A percentile compares a stretch with the other conserved stretches of the same genome.
phyloP scores from a whole-genome alignment of 2,113 vertebrate species.

The Casuarius casuarius region DNA sequence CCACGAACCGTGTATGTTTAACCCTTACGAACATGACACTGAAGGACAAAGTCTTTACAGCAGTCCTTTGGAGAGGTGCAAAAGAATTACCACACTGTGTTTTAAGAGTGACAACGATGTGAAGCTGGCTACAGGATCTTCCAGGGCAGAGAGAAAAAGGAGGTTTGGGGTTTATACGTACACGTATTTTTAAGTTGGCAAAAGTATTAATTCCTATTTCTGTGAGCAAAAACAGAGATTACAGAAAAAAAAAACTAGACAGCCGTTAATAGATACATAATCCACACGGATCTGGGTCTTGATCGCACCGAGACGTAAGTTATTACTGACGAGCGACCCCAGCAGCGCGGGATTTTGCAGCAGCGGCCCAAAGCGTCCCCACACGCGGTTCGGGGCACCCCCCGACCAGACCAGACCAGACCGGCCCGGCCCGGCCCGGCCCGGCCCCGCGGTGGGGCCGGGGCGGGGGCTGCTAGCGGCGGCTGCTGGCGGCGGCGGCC shows the following conservation, averaged over 20 bases:
- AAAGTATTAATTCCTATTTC: background rate
- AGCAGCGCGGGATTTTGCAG: too few relatives aligned
- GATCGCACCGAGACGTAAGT: fast-evolving
- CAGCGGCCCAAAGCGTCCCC: too few relatives aligned
- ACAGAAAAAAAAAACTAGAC: background rate
- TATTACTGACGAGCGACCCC: too few relatives aligned
- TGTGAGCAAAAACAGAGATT: background rate
- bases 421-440: background rate
- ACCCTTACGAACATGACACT: too few relatives aligned
- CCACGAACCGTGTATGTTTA: background rate
- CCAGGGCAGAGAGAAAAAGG: background rate
- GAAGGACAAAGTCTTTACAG: background rate
- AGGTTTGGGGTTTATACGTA: background rate
- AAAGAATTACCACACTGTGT: background rate
- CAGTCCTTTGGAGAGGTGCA: background rate
- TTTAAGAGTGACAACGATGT: background rate
- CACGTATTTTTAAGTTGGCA: background rate
- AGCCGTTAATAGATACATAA: fast-evolving
- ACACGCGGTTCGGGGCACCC: too few relatives aligned
- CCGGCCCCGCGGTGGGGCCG: background rate
- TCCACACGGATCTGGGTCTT: fast-evolving
- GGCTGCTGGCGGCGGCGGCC: background rate
- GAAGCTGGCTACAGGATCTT: background rate
- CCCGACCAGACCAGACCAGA: too few relatives aligned
- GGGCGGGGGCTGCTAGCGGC: background rate